Conservation (phyloP, 2,797 vertebrate species). For the Notoglanidium macrostoma region DNA sequence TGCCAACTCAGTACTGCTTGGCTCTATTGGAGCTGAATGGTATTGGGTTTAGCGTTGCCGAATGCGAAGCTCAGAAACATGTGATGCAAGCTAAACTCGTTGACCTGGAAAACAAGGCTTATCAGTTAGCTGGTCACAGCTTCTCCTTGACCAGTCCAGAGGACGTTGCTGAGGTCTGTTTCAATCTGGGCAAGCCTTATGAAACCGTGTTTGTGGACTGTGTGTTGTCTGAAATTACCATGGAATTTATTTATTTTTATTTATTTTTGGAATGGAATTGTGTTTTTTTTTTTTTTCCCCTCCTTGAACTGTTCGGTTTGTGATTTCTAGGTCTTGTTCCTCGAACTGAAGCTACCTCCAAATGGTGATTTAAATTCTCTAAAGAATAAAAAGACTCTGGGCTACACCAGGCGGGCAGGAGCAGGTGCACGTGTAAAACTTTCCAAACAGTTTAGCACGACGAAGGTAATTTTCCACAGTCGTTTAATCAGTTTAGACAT, state of each 20-base stretch:
- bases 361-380: conserved; percentile 80
- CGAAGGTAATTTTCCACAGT: conserved; percentile 80
- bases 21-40: conserved; percentile 94
- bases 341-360: conserved; percentile 91
- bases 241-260: background rate
- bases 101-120: conserved; percentile 84
- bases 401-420: conserved; percentile 82
- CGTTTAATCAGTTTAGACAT: background rate
- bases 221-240: background rate
- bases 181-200: background rate
- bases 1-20: conserved; percentile 91
- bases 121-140: conserved; percentile 87
- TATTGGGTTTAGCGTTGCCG: conserved; percentile 88
- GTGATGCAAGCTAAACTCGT: conserved; percentile 92
- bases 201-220: background rate
- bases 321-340: conserved; percentile 83
- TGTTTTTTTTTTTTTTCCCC: background rate
- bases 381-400: conserved; percentile 89
- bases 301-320: background rate
- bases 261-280: no score
- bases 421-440: conserved; percentile 71
- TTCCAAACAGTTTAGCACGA: conserved; percentile 90
- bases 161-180: conserved; percentile 88
- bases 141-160: conserved; percentile 93
- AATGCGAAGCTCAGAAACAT: conserved; percentile 90